Percentiles rank a stretch among this genome's conserved stretches.
Conservation (phyloP, 1,140 invertebrate species). For the Hylaeus volcanicus region DNA sequence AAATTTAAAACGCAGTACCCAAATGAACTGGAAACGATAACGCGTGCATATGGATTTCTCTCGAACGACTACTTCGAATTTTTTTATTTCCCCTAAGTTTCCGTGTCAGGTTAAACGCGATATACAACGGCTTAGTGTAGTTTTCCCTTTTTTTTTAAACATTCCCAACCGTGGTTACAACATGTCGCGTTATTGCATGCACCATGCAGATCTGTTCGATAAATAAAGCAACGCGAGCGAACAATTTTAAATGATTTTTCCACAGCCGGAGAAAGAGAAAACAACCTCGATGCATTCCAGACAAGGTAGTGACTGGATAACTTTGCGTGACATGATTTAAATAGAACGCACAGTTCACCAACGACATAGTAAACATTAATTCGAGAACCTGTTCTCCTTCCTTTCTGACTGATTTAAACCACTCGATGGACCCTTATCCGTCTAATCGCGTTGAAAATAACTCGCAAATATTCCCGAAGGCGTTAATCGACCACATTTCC, state of each 20-base stretch:
- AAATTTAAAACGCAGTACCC: too few relatives aligned
- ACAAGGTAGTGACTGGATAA: slow-evolving; percentile 60
- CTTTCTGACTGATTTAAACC: slow-evolving; percentile 31
- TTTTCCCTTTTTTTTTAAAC: too few relatives aligned
- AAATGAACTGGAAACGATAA: too few relatives aligned
- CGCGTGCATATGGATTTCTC: too few relatives aligned
- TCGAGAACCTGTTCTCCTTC: slow-evolving; percentile 57
- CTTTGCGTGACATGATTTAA: slow-evolving; percentile 12
- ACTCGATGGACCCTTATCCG: slow-evolving; percentile 45
- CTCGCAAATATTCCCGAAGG: background rate
- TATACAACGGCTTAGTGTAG: too few relatives aligned
- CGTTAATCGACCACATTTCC: background rate
- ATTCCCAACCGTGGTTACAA: too few relatives aligned
- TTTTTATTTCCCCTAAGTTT: too few relatives aligned
- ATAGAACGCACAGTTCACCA: slow-evolving; percentile 16
- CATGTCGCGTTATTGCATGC: too few relatives aligned
- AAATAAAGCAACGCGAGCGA: background rate
- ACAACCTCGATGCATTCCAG: slow-evolving; percentile 67
- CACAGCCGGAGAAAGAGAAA: slow-evolving; percentile 12
- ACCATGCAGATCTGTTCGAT: background rate
- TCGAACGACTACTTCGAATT: too few relatives aligned
- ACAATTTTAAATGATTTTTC: slow-evolving; percentile 2
- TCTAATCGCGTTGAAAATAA: slow-evolving; percentile 58
- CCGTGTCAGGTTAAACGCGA: too few relatives aligned
- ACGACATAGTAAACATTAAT: slow-evolving; percentile 6